Evolutionary conservation across 2,797 vertebrate species (phyloP).

Genomic region (Hippoglossus hippoglossus): DNA sequence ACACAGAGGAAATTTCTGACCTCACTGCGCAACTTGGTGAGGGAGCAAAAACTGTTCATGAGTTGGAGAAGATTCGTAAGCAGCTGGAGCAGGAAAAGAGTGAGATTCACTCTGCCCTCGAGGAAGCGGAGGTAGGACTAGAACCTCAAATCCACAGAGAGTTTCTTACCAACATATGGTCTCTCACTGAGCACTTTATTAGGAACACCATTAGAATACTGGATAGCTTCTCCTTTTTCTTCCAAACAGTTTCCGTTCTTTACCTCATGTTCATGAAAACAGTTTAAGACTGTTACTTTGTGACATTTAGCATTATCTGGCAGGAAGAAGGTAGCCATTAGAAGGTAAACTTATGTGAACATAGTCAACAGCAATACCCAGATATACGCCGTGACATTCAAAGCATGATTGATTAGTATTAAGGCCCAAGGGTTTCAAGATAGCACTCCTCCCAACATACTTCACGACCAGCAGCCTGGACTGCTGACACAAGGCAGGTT

Average conservation of each 20-base stretch:
- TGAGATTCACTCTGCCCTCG: conserved; percentile 90
- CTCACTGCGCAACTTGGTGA: conserved; percentile 83
- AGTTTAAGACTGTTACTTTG: not conserved
- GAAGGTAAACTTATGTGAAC: not conserved
- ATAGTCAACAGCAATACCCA: not conserved
- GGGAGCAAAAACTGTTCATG: conserved; percentile 88
- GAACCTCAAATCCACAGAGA: not conserved
- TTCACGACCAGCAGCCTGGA: too few relatives aligned
- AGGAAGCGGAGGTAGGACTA: conserved; percentile 88
- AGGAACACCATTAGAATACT: not conserved
- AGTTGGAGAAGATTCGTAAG: conserved; percentile 87
- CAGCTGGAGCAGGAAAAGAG: conserved; percentile 90
- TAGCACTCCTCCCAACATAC: too few relatives aligned
- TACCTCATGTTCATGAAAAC: too few relatives aligned
- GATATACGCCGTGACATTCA: too few relatives aligned
- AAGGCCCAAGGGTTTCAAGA: too few relatives aligned
- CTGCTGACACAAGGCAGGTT: too few relatives aligned
- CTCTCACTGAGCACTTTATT: not conserved
- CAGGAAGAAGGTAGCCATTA: not conserved
- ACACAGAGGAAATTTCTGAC: conserved; percentile 84
- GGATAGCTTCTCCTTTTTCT: too few relatives aligned
- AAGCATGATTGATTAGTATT: too few relatives aligned
- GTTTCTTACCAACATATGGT: not conserved
- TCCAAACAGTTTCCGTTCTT: not conserved
- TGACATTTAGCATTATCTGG: not conserved